Evolutionary conservation across 2,797 vertebrate species (phyloP).

Genomic region (Geotrypetes seraphini): DNA sequence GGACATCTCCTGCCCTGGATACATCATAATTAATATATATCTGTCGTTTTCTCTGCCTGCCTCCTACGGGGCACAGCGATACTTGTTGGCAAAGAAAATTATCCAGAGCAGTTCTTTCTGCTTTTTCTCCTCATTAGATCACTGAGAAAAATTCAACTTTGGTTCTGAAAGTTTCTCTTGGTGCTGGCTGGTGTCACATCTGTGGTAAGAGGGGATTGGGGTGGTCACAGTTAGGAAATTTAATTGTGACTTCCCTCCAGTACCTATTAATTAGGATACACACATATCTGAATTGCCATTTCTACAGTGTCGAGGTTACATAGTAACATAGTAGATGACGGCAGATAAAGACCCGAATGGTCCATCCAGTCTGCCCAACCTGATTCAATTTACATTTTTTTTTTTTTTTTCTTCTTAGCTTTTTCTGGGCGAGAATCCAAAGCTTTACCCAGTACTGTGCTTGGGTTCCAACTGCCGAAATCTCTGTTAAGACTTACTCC

Average conservation of each 20-base stretch:
- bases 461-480: too few relatives aligned
- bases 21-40: constrained; percentile 5
- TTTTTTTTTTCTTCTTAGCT: too few relatives aligned
- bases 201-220: too few relatives aligned
- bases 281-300: constrained; percentile 1
- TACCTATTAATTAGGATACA: constrained; percentile 12
- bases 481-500: too few relatives aligned
- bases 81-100: constrained; percentile 8
- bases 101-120: not conserved
- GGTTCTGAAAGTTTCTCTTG: not conserved
- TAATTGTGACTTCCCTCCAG: not conserved
- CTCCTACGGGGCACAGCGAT: not conserved
- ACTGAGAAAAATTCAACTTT: not conserved
- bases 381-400: too few relatives aligned
- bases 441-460: too few relatives aligned
- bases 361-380: too few relatives aligned
- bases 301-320: not conserved
- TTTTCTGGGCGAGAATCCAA: too few relatives aligned
- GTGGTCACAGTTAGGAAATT: not conserved
- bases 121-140: not conserved
- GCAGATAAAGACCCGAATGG: too few relatives aligned
- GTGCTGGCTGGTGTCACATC: not conserved
- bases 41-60: not conserved
- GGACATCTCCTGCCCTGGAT: not conserved
- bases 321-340: too few relatives aligned